Conservation (phyloP, 2,113 vertebrate species). For the Phrynocephalus versicolor region DNA sequence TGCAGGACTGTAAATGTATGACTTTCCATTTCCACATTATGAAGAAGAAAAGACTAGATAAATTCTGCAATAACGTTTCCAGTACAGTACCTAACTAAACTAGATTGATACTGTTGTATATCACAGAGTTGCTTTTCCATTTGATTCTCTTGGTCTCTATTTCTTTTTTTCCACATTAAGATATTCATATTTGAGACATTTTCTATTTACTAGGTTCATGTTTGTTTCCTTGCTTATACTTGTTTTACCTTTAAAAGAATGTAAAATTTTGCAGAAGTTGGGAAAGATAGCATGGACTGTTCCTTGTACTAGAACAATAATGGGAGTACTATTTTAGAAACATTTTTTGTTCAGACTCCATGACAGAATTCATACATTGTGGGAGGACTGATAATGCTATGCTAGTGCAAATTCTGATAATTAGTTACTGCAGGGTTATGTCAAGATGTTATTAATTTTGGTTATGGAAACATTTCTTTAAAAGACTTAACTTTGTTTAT, state of each 20-base stretch:
- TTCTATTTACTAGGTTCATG: background rate
- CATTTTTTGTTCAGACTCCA: background rate
- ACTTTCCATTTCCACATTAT: too few relatives aligned
- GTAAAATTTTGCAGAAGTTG: background rate
- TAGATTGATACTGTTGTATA: background rate
- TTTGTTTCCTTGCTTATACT: background rate
- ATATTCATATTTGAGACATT: background rate
- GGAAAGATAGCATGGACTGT: background rate
- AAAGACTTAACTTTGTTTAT: background rate
- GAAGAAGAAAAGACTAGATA: background rate
- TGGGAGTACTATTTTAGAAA: background rate
- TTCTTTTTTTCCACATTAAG: background rate
- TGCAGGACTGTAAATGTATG: background rate
- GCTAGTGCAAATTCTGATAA: background rate
- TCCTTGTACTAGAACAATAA: background rate
- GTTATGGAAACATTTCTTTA: background rate
- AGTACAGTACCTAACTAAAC: background rate
- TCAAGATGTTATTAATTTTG: slow-evolving; percentile 14
- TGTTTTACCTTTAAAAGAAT: background rate
- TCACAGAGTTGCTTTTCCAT: background rate
- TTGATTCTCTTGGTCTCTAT: background rate
- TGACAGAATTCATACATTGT: background rate
- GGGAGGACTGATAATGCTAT: background rate
- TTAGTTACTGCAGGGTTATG: background rate
- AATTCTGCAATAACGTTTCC: background rate